phyloP scores from a whole-genome alignment of 2,113 vertebrate species.

The Leptobrachium leishanense region DNA sequence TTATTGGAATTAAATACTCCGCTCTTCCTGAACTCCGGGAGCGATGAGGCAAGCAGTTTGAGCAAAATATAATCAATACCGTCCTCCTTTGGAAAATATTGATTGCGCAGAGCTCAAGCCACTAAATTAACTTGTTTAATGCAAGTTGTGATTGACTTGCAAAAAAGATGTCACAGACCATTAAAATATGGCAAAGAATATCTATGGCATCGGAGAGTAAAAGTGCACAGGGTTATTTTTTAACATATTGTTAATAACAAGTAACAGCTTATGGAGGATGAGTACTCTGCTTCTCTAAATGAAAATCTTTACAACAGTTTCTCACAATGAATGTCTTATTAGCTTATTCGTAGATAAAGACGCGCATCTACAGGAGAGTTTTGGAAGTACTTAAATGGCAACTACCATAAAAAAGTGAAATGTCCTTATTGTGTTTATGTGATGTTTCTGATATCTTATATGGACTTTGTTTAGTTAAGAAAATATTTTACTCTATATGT shows the following conservation, averaged over 20 bases:
- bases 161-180: constrained; percentile 52
- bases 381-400: too few species aligned
- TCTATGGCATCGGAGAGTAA: constrained; percentile 1
- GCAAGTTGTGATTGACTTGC: constrained; percentile 58
- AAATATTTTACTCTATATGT: too few species aligned
- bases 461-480: too few species aligned
- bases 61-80: constrained; percentile 71
- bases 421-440: too few species aligned
- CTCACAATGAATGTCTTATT: not conserved
- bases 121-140: constrained; percentile 61
- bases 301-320: not conserved
- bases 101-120: constrained; percentile 59
- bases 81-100: constrained; percentile 71
- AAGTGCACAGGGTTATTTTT: constrained; percentile 9
- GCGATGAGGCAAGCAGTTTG: constrained; percentile 67
- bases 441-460: too few species aligned
- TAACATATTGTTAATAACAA: not conserved
- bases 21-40: constrained; percentile 60
- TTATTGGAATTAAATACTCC: constrained; percentile 60
- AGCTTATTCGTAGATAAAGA: not conserved
- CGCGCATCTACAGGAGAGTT: too few species aligned
- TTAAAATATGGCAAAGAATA: constrained; percentile 9
- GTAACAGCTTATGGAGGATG: not conserved
- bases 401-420: too few species aligned
- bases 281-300: not conserved